phyloP scores from a whole-genome alignment of 2,113 vertebrate species.

The Rana temporaria region DNA sequence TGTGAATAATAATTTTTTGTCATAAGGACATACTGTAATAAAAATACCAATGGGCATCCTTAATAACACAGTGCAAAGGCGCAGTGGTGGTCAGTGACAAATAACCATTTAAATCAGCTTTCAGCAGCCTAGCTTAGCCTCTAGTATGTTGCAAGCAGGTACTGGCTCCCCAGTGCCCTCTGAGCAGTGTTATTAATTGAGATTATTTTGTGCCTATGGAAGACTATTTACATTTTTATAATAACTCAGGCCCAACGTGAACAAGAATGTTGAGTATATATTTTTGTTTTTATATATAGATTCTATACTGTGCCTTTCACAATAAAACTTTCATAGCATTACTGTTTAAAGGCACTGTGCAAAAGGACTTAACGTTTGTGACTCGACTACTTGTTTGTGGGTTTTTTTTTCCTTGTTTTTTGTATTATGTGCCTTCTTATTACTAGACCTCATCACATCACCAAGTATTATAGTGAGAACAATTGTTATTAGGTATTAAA shows the following conservation, averaged over 20 bases:
- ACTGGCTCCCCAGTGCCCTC: no score
- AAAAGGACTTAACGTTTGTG: slow-evolving; percentile 54
- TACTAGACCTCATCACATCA: neutral
- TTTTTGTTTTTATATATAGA: slow-evolving; percentile 42
- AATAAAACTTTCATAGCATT: slow-evolving; percentile 39
- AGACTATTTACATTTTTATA: slow-evolving; percentile 22
- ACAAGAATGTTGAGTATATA: slow-evolving; percentile 61
- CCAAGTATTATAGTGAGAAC: slow-evolving; percentile 14
- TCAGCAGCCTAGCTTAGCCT: no score
- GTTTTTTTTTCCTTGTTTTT: neutral
- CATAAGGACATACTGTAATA: neutral
- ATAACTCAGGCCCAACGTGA: slow-evolving; percentile 57
- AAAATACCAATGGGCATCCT: neutral
- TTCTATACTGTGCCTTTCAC: neutral
- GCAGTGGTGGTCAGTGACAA: no score
- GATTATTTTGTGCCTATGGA: slow-evolving; percentile 39
- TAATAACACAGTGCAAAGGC: no score
- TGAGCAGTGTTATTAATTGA: no score
- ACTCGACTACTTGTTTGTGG: slow-evolving; percentile 64
- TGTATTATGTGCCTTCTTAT: slow-evolving; percentile 7
- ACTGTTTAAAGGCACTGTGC: slow-evolving; percentile 57
- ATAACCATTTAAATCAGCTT: no score
- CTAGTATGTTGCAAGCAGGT: no score
- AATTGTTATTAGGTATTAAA: neutral
- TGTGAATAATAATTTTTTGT: neutral